Percentiles rank a stretch among this genome's conserved stretches.
Conservation (phyloP, 2,888 invertebrate genomes). For the Spilarctia lutea region DNA sequence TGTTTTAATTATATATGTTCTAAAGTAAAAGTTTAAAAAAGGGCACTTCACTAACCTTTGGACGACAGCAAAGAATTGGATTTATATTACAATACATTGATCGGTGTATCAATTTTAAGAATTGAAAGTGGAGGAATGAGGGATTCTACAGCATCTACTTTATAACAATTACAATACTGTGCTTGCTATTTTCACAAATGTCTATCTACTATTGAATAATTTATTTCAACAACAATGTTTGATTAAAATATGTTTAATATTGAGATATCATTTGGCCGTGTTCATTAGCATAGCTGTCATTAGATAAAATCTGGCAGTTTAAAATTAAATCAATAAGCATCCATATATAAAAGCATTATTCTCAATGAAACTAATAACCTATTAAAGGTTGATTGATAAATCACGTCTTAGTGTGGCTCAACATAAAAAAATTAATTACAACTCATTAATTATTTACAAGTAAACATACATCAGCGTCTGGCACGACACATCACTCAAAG, state of each 20-base stretch:
- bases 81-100: conserved; percentile 23
- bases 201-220: neutral
- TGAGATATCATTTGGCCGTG: conserved; percentile 14
- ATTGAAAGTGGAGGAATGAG: neutral
- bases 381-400: conserved; percentile 40
- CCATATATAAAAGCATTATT: conserved; percentile 40
- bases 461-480: conserved; percentile 65
- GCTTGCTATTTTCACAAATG: neutral
- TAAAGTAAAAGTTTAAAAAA: conserved; percentile 39
- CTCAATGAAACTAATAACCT: conserved; percentile 35
- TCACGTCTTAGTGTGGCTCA: conserved; percentile 40
- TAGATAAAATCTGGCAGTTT: conserved; percentile 23
- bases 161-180: conserved; percentile 7
- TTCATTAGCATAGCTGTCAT: conserved; percentile 27
- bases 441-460: conserved; percentile 70
- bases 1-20: conserved; percentile 32
- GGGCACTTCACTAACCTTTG: conserved; percentile 67
- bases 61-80: conserved; percentile 43
- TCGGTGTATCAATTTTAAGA: neutral
- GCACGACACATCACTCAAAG: conserved; percentile 67
- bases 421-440: conserved; percentile 57
- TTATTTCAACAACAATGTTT: conserved; percentile 8
- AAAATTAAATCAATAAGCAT: conserved; percentile 39
- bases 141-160: neutral
- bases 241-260: conserved; percentile 17